Percentiles rank a stretch among this genome's conserved stretches.
Conservation (phyloP, 2,113 vertebrate species). For the Fulica atra region DNA sequence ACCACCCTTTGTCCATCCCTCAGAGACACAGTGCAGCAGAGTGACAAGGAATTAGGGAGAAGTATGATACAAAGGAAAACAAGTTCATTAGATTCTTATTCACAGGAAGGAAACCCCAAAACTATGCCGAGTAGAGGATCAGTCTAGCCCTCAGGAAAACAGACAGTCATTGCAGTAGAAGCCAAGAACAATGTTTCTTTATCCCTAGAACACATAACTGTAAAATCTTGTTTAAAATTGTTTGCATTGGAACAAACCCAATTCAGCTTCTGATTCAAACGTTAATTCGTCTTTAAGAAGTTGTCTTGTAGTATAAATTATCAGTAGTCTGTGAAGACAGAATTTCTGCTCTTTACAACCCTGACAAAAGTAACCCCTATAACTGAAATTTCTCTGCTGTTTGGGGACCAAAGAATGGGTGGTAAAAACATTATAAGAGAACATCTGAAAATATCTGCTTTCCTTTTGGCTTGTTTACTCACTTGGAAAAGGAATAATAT, state of each 20-base stretch:
- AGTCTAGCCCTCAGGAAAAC: not conserved
- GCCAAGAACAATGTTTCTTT: not conserved
- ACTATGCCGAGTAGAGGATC: not conserved
- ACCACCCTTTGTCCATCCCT: not conserved
- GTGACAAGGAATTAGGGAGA: not conserved
- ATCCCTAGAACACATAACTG: not conserved
- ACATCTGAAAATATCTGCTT: not conserved
- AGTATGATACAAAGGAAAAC: not conserved
- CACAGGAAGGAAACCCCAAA: not conserved
- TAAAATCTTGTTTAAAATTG: not conserved
- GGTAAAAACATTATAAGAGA: not conserved
- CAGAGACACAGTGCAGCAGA: not conserved
- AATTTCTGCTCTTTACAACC: not conserved
- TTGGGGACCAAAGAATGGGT: not conserved
- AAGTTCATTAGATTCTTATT: not conserved
- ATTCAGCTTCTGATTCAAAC: not conserved
- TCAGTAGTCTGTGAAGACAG: not conserved
- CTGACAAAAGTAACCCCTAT: not conserved
- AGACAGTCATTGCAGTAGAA: not conserved
- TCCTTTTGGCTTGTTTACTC: not conserved
- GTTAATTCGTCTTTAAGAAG: not conserved
- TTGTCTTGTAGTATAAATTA: not conserved
- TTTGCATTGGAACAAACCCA: not conserved
- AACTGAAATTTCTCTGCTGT: not conserved
- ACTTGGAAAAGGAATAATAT: not conserved